Evolutionary conservation across 2,888 invertebrate genomes (phyloP).

Genomic region (Cyrtodaria siliqua): DNA sequence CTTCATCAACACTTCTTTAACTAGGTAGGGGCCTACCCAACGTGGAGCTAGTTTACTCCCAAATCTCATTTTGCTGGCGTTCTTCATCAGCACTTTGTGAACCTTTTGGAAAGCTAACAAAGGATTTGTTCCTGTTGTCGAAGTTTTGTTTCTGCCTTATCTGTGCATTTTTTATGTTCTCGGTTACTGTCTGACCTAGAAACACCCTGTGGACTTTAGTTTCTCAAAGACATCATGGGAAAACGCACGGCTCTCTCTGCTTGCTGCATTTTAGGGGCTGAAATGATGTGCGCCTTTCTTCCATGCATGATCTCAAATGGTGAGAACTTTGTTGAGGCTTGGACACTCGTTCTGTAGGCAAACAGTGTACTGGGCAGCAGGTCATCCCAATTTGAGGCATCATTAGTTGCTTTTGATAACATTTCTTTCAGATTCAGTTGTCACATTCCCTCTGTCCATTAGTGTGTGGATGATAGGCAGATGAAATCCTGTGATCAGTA

Average conservation of each 20-base stretch:
- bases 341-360: conserved; percentile 20
- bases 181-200: not conserved
- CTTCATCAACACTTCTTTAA: not conserved
- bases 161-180: conserved; percentile 17
- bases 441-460: conserved; percentile 45
- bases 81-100: conserved; percentile 8
- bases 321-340: conserved; percentile 23
- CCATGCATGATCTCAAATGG: conserved; percentile 22
- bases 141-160: conserved; percentile 2
- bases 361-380: not conserved
- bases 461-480: conserved; percentile 80
- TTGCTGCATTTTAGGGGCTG: too few species aligned
- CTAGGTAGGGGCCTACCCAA: not conserved
- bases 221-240: too few species aligned
- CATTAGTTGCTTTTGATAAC: conserved; percentile 7
- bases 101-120: not conserved
- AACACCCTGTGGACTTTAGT: too few species aligned
- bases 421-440: conserved; percentile 31
- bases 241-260: too few species aligned
- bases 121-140: conserved; percentile 8
- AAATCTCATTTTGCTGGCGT: conserved; percentile 10
- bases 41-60: not conserved
- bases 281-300: not conserved
- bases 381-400: conserved; percentile 6
- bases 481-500: conserved; percentile 88